phyloP scores from a whole-genome alignment of 2,888 invertebrate species.

The Notocelia uddmanniana region DNA sequence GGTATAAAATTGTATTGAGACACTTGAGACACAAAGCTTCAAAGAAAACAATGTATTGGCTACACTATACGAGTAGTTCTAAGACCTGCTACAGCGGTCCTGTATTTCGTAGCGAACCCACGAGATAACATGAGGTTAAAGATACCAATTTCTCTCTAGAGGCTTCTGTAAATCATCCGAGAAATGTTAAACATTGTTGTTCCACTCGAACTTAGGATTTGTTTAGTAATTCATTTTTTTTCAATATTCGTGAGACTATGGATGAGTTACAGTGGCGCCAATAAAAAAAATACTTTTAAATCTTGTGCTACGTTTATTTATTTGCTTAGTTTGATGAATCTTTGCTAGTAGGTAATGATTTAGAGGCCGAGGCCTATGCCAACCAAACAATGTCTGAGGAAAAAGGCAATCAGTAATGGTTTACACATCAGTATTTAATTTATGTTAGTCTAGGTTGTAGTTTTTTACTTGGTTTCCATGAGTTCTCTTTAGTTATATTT shows the following conservation, averaged over 20 bases:
- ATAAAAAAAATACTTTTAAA: neutral
- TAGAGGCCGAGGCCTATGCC: too few relatives aligned
- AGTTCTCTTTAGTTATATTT: neutral
- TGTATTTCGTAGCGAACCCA: neutral
- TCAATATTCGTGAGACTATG: neutral
- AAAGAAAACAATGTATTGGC: neutral
- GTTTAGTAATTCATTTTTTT: too few relatives aligned
- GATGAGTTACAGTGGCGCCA: neutral
- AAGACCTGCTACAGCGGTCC: neutral
- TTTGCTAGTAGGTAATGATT: neutral
- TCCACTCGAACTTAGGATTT: neutral
- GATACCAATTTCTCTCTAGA: neutral
- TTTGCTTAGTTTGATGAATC: neutral
- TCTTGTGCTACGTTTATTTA: neutral
- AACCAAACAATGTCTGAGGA: too few relatives aligned
- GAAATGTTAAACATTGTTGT: neutral
- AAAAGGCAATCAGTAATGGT: too few relatives aligned
- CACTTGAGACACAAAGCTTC: neutral
- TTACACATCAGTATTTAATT: slow-evolving; percentile 38
- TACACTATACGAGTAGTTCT: neutral
- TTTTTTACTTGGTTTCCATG: slow-evolving; percentile 4
- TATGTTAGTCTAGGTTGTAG: slow-evolving; percentile 19
- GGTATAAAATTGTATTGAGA: neutral
- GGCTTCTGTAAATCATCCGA: neutral
- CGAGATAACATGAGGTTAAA: neutral